phyloP scores from a whole-genome alignment of 2,888 invertebrate species.

The Thymelicus lineola region DNA sequence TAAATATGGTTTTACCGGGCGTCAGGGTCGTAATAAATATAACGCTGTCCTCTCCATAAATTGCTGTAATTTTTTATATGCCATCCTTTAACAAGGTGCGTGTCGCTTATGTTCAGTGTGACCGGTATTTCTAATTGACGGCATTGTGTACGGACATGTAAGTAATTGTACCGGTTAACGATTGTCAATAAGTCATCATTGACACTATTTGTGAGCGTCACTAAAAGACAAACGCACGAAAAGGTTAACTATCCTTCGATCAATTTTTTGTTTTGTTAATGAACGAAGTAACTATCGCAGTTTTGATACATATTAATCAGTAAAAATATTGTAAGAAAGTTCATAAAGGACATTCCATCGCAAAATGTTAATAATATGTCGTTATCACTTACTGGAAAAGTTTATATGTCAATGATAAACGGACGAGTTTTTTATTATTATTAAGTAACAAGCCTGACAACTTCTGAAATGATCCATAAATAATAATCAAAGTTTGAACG shows the following conservation, averaged over 20 bases:
- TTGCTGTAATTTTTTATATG: slow-evolving; percentile 50
- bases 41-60: slow-evolving; percentile 46
- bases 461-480: slow-evolving; percentile 1
- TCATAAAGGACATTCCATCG: no score
- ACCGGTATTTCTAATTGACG: slow-evolving; percentile 22
- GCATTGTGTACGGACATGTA: slow-evolving; percentile 14
- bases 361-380: no score
- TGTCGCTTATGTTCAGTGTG: slow-evolving; percentile 6
- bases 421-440: no score
- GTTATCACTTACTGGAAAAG: no score
- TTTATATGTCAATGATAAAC: no score
- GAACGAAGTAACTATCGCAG: no score
- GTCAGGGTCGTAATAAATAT: slow-evolving; percentile 33
- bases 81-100: slow-evolving; percentile 39
- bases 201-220: not conserved
- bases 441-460: not conserved
- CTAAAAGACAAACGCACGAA: not conserved
- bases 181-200: slow-evolving; percentile 22
- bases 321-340: no score
- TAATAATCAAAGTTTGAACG: slow-evolving; percentile 12
- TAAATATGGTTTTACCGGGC: slow-evolving; percentile 26
- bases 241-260: not conserved
- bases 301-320: no score
- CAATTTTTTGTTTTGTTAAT: no score
- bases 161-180: slow-evolving; percentile 5